These are phyloP conservation scores for Chlorops oryzae DNA, from an alignment of 1,140 invertebrate genomes.

Conservation along the genomic window DNA sequence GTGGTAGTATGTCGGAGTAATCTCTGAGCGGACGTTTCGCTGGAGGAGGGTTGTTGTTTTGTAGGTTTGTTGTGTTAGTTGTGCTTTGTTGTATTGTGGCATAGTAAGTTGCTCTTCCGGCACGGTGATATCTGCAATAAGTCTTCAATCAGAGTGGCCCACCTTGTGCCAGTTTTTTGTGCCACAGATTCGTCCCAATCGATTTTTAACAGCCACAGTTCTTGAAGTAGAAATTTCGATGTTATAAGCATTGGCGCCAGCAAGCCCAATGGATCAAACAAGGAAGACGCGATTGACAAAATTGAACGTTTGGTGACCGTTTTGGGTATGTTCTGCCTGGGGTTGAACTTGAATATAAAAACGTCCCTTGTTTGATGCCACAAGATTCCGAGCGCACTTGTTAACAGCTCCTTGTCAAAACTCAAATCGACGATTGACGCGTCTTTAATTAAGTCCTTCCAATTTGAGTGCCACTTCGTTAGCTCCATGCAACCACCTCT, in stretches of 20 bases:
- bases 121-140: no score
- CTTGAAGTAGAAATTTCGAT: no score
- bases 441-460: background rate
- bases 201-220: no score
- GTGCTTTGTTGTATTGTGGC: background rate
- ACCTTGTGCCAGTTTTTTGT: background rate
- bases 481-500: conserved; percentile 5
- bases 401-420: background rate
- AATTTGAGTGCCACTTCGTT: conserved; percentile 9
- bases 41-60: no score
- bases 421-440: background rate
- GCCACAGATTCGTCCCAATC: conserved; percentile 7
- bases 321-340: no score
- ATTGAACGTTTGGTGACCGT: no score
- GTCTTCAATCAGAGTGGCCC: background rate
- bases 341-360: background rate
- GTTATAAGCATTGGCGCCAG: background rate
- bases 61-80: background rate
- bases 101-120: no score
- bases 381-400: no score
- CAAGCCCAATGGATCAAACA: conserved; percentile 6
- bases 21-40: no score
- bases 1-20: no score
- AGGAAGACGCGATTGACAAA: no score
- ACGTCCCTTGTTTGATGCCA: background rate